phyloP scores from a whole-genome alignment of 1,140 invertebrate species.

The Scaptomyza hsui region DNA sequence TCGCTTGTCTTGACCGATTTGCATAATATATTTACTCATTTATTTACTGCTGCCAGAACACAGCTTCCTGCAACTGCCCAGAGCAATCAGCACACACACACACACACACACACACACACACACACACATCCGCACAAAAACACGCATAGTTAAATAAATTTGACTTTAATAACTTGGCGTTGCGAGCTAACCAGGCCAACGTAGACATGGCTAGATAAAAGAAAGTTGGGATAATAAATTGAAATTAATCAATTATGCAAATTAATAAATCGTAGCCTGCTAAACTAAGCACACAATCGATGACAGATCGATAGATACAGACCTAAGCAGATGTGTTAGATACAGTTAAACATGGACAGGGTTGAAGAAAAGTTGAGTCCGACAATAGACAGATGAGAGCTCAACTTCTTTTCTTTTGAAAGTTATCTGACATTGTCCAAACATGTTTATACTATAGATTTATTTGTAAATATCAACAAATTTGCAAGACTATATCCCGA shows the following conservation, averaged over 20 bases:
- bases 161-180: constrained; percentile 67
- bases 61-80: constrained; percentile 1
- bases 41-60: constrained; percentile 31
- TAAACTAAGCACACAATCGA: constrained; percentile 2
- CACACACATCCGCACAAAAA: constrained; percentile 11
- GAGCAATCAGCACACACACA: background rate
- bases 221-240: constrained; percentile 4
- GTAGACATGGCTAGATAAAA: constrained; percentile 3
- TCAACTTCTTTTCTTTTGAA: too few relatives aligned
- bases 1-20: constrained; percentile 35
- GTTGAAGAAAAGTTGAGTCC: too few relatives aligned
- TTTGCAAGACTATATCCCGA: background rate
- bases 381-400: too few relatives aligned
- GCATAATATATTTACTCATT: constrained; percentile 48
- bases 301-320: background rate
- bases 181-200: too few relatives aligned
- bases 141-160: constrained; percentile 73
- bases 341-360: too few relatives aligned
- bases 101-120: background rate
- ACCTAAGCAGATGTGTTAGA: background rate
- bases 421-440: too few relatives aligned
- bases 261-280: background rate
- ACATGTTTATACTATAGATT: too few relatives aligned
- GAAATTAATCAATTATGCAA: constrained; percentile 12
- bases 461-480: background rate